Base-by-base conservation (phyloP, 2,888 invertebrate species). In the Drosophila nr. fundita region DNA sequence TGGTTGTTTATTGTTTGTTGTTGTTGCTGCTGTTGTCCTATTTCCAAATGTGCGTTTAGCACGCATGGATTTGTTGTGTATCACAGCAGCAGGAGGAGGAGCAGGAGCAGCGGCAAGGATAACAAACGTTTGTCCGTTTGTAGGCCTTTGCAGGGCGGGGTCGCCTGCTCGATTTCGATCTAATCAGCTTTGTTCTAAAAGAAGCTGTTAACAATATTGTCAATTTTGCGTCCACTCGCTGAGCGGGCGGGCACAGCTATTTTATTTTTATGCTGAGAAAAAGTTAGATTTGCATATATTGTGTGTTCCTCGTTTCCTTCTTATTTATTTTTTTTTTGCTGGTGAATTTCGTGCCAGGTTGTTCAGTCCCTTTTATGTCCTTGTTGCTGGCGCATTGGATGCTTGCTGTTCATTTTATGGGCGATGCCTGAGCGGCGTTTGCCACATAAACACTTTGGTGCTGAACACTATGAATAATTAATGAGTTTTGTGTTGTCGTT, bases 121-220 rank as follows among this genome's bases (percentile, higher is more conserved):
- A 70, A 62, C 74, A 67, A 66, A 62, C 50, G 58, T 60, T 63
- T 61, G 65, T 45, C 54, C 60, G 27, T 30, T 38, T 42, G 32
- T 24, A 13, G 49, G 54, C 29, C 13, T n/a, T 48, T 36, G 32
- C 15, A n/a, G 34, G 34, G 27, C 29, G 55, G 40, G 40, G 30
- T 36, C 52, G 45, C 4, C 27, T 21, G 57, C 66, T 69, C 67
- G 74, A 68, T 73, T 76, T 73, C 69, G 73, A 89, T 84, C 87
- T 89, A 87, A 89, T 87, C 87, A 89, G 83, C 79, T 77, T 74
- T 75, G 65, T 70, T 73, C 72, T 62, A 73, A 77, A 82, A 80
- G 76, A 87, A 87, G 78, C 80, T 88, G 87, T 86, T 88, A 82
- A 76, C 85, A 88, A 88, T 88, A 88, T 88, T 84, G 87, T 82